A percentile compares a stretch with the other conserved stretches of the same genome.
phyloP scores from a whole-genome alignment of 92 coral and sea anemone species.

The Phenganax marumi region DNA sequence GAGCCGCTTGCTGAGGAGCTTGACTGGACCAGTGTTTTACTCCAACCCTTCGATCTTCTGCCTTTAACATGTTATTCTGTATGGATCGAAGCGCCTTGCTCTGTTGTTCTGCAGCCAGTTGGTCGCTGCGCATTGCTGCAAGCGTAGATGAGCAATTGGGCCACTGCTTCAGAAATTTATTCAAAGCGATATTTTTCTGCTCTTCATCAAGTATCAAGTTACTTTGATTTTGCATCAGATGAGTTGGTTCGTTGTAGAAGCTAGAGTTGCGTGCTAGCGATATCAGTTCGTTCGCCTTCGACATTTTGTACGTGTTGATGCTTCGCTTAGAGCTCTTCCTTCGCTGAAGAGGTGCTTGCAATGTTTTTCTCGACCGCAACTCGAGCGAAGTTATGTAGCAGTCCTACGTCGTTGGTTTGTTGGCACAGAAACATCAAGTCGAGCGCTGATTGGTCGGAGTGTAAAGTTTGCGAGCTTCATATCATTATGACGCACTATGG shows the following conservation, averaged over 20 bases:
- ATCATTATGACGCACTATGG: conserved; percentile 5
- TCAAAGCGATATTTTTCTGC: conserved; percentile 6
- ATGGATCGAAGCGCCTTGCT: background rate
- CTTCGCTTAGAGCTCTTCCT: background rate
- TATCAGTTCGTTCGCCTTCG: conserved; percentile 3
- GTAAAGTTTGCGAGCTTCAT: background rate
- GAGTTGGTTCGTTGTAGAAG: background rate
- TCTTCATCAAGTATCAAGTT: background rate
- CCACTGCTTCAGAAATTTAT: conserved; percentile 1
- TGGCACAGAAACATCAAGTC: background rate
- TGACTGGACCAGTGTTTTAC: conserved; percentile 1
- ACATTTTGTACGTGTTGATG: background rate
- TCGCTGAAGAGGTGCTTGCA: background rate
- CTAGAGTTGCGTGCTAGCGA: conserved; percentile 11
- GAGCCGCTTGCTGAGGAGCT: background rate
- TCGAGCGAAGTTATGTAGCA: background rate
- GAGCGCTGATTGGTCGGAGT: conserved; percentile 4
- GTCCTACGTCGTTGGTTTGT: background rate
- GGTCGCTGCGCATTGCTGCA: background rate
- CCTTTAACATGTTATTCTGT: too few relatives aligned
- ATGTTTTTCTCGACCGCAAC: background rate
- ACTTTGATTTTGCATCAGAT: conserved; percentile 6
- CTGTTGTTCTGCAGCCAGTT: conserved; percentile 7
- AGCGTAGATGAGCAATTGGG: background rate
- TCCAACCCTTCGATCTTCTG: too few relatives aligned